Conservation (phyloP, 2,113 vertebrate genomes). For the Leucoraja erinaceus region DNA sequence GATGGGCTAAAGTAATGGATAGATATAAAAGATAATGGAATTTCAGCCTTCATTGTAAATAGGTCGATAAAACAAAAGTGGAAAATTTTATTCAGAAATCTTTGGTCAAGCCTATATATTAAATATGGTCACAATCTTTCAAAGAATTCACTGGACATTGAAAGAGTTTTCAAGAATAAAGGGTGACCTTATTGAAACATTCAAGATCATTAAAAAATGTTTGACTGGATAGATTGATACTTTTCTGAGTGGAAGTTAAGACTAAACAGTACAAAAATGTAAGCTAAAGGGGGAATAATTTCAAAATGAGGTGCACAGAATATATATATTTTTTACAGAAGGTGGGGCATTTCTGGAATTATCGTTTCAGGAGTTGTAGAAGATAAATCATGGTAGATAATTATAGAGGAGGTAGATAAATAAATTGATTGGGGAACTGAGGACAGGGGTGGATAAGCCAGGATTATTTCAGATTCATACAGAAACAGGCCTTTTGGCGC, state of each 20-base stretch:
- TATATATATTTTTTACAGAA: neutral
- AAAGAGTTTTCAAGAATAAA: too few relatives aligned
- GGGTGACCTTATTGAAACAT: neutral
- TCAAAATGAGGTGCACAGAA: neutral
- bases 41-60: neutral
- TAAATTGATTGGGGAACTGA: neutral
- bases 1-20: neutral
- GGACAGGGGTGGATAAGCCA: too few relatives aligned
- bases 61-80: neutral
- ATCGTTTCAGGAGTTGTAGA: neutral
- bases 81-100: neutral
- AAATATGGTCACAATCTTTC: neutral
- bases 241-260: neutral
- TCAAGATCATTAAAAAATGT: neutral
- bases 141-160: neutral
- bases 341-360: neutral
- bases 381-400: neutral
- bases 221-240: neutral
- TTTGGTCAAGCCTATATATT: neutral
- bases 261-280: neutral
- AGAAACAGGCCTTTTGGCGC: too few relatives aligned
- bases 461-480: too few relatives aligned
- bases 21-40: neutral
- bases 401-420: neutral
- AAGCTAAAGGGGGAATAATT: neutral